Conservation (phyloP, 1,140 invertebrate species). For the Rhynchophorus ferrugineus region DNA sequence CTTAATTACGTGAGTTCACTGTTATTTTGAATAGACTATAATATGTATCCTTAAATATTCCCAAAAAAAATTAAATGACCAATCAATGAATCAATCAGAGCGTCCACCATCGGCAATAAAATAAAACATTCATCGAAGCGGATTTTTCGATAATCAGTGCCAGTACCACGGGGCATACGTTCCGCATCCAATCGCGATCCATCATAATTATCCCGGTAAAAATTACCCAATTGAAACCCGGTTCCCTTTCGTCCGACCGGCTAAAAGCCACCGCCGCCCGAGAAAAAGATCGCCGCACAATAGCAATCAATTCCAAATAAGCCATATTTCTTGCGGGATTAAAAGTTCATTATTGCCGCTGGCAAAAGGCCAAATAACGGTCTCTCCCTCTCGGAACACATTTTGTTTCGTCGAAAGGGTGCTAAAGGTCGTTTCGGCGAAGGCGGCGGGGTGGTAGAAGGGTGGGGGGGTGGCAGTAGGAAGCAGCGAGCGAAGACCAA, state of each 20-base stretch:
- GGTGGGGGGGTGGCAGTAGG: too few species aligned
- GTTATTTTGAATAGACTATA: not conserved
- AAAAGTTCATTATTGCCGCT: slow-evolving; percentile 24
- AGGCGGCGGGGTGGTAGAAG: not conserved
- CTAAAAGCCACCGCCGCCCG: slow-evolving; percentile 8
- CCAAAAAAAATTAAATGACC: too few species aligned
- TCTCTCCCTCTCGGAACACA: slow-evolving; percentile 3
- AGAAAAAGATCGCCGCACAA: slow-evolving; percentile 6
- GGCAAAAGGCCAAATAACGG: slow-evolving; percentile 19
- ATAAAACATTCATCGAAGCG: not conserved
- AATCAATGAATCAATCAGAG: not conserved
- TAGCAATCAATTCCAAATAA: slow-evolving; percentile 16
- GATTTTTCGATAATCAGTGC: too few species aligned
- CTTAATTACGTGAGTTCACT: too few species aligned
- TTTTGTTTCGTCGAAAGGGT: too few species aligned
- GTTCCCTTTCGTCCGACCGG: not conserved
- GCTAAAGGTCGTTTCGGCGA: too few species aligned
- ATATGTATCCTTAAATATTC: not conserved
- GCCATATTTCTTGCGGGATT: slow-evolving; percentile 22
- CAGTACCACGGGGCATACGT: too few species aligned
- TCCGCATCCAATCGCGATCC: slow-evolving; percentile 3
- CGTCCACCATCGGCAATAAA: not conserved
- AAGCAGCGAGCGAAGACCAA: too few species aligned
- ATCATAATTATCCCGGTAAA: slow-evolving; percentile 12
- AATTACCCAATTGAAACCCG: slow-evolving; percentile 1